Evolutionary conservation across 2,113 vertebrate genomes (phyloP), one percentile per base, ranked within the genome.

Genomic region (Oreochromis aureus): DNA sequence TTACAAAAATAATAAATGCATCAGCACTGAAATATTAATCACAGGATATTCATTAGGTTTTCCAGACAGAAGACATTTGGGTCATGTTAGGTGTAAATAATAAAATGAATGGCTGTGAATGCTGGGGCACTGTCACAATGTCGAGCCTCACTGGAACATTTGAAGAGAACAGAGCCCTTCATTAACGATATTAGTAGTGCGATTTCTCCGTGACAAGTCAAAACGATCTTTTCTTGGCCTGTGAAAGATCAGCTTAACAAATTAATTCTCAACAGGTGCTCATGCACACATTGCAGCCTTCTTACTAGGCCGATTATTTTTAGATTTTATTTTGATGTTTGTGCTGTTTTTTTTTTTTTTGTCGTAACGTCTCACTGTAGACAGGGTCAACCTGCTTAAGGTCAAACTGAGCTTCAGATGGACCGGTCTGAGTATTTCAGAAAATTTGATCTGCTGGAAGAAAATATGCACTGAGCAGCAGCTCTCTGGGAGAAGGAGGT

Each of bases 101-200:
- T 66, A 19, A 54, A 80, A 63, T 48, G 32, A 48, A 22, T 46
- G 51, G 11, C 3, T 8, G 10, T 81, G 22, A 12, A 27, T 81
- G 27, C 39, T 84, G 53, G 22, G 59, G 22, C 15, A 34, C 1
- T 27, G 83, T 39, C 58, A 66, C 11, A 24, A 15, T 66, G 19
- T 51, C 24, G 32, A 44, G 10, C n/a, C 24, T 63, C 13, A 48
- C 48, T 30, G 66, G 7, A 55, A 18, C 16, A 54, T 61, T n/a
- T 80, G 46, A 80, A 56, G 11, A 41, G 71, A 44, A 80, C 19
- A 46, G 48, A 82, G 55, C 32, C 63, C 66, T 30, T 46, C 32
- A 58, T 81, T 55, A 81, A 34, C 73, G 6, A 36, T 82, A 51
- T 24, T 58, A 61, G 73, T 80, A 19, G n/a, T 80, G 73, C 13